Evolutionary conservation across 92 coral and sea anemone species (phyloP).

Genomic region (Parazoanthus swiftii): DNA sequence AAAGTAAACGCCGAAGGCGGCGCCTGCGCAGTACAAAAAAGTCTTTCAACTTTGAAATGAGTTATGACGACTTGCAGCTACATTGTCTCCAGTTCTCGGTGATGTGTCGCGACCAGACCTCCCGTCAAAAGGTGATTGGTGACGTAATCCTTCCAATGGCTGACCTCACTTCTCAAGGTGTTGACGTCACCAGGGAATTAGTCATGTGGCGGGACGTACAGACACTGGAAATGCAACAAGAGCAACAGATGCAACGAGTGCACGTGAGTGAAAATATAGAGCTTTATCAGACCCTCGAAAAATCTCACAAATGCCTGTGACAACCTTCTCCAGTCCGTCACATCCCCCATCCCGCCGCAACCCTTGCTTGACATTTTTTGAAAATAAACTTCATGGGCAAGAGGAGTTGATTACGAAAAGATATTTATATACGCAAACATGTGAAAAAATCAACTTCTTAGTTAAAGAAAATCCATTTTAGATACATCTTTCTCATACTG

Average conservation of each 20-base stretch:
- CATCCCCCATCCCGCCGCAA: too few relatives aligned
- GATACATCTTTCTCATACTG: too few relatives aligned
- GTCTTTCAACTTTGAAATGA: slow-evolving; percentile 82
- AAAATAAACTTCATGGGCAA: too few relatives aligned
- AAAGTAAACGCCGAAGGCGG: background rate
- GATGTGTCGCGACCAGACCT: slow-evolving; percentile 74
- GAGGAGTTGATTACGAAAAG: too few relatives aligned
- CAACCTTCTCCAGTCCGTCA: too few relatives aligned
- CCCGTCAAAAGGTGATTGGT: slow-evolving; percentile 79
- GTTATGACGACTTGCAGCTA: slow-evolving; percentile 70
- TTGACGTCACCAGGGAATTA: slow-evolving; percentile 72
- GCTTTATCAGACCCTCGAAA: too few relatives aligned
- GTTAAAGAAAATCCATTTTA: too few relatives aligned
- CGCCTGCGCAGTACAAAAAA: slow-evolving; percentile 62
- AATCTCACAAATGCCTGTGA: too few relatives aligned
- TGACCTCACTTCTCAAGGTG: slow-evolving; percentile 69
- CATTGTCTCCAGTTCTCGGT: slow-evolving; percentile 82
- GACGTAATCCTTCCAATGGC: slow-evolving; percentile 85
- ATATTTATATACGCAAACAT: too few relatives aligned
- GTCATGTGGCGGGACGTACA: slow-evolving; percentile 89
- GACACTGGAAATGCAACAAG: slow-evolving; percentile 62
- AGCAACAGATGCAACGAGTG: slow-evolving; percentile 10
- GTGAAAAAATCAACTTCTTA: too few relatives aligned
- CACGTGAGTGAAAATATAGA: background rate
- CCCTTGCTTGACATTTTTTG: too few relatives aligned